Evolutionary conservation across 2,888 invertebrate species (phyloP).

Genomic region (Mallateleia sp.): DNA sequence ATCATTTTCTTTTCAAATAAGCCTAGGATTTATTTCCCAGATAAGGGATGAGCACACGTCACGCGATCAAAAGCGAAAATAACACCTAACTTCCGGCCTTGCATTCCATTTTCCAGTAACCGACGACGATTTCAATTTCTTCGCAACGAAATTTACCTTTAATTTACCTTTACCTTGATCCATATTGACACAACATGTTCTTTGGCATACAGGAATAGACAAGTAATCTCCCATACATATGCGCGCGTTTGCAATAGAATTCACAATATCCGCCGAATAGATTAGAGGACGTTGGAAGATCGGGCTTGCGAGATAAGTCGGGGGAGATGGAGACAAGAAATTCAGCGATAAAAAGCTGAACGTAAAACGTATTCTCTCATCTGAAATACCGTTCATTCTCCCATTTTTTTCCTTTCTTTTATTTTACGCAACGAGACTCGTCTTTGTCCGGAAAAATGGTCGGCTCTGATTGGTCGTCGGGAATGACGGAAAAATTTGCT

Average conservation of each 20-base stretch:
- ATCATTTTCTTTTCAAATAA: no score
- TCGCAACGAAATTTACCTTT: slow-evolving; percentile 66
- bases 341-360: slow-evolving; percentile 43
- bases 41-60: no score
- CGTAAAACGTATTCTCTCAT: slow-evolving; percentile 19
- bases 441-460: slow-evolving; percentile 1
- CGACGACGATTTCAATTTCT: slow-evolving; percentile 40
- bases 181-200: slow-evolving; percentile 69
- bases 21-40: no score
- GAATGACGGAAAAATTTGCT: not conserved
- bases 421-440: slow-evolving; percentile 6
- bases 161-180: slow-evolving; percentile 59
- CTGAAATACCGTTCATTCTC: slow-evolving; percentile 1
- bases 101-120: not conserved
- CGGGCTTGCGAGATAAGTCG: slow-evolving; percentile 75
- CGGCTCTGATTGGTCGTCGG: not conserved
- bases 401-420: slow-evolving; percentile 28
- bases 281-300: slow-evolving; percentile 82
- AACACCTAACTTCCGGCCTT: slow-evolving; percentile 33
- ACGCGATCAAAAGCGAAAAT: slow-evolving; percentile 15
- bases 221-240: slow-evolving; percentile 74
- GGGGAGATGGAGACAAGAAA: slow-evolving; percentile 65
- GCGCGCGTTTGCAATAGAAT: slow-evolving; percentile 80
- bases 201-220: slow-evolving; percentile 61
- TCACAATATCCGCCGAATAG: slow-evolving; percentile 86